Conservation (phyloP, 2,888 invertebrate genomes). For the Sphaeridia pumilis region DNA sequence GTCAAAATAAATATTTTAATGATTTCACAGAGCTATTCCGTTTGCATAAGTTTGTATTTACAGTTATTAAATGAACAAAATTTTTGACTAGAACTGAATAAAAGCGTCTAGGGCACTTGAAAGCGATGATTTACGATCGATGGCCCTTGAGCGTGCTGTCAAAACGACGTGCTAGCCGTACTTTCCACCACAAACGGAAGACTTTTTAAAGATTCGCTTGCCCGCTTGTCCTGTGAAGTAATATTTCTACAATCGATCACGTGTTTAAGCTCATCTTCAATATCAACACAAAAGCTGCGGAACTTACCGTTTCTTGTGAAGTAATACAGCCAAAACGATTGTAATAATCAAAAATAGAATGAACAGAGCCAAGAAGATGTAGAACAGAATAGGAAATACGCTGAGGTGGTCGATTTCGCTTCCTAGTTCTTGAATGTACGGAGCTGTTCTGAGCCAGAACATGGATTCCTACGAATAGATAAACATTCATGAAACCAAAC, state of each 20-base stretch:
- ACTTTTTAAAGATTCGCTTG: conserved; percentile 8
- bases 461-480: conserved; percentile 23
- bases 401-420: conserved; percentile 25
- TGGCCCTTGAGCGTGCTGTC: background rate
- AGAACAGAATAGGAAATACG: conserved; percentile 26
- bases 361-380: conserved; percentile 28
- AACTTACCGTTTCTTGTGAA: conserved; percentile 22
- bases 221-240: conserved; percentile 10
- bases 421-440: conserved; percentile 28
- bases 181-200: background rate
- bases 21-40: no score
- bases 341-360: conserved; percentile 27
- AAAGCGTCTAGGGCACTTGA: no score
- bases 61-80: background rate
- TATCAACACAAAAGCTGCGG: background rate
- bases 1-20: no score
- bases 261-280: background rate
- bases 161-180: background rate
- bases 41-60: background rate
- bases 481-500: background rate
- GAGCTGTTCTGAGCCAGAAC: conserved; percentile 31
- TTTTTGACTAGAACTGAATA: no score
- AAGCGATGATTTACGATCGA: background rate
- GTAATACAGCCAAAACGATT: conserved; percentile 20
- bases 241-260: background rate